Conservation (phyloP, 2,797 vertebrate species). For the Melanotaenia trifasciata region DNA sequence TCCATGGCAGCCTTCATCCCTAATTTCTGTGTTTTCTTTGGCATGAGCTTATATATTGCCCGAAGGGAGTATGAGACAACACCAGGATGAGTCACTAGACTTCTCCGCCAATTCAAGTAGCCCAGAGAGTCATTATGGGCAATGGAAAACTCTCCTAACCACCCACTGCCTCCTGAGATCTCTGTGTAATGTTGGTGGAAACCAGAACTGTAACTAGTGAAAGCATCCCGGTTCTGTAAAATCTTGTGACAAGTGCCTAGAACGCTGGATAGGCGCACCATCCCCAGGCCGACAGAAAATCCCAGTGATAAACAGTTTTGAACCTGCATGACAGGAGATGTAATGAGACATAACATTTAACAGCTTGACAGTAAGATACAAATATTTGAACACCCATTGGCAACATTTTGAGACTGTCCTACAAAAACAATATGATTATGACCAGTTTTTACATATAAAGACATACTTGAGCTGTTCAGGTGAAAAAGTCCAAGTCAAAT, state of each 20-base stretch:
- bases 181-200: constrained; percentile 46
- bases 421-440: not conserved
- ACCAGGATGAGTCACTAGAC: constrained; percentile 44
- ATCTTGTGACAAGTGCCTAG: constrained; percentile 7
- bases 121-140: not conserved
- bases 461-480: no score
- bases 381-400: not conserved
- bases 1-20: constrained; percentile 33
- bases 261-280: accelerated
- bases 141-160: constrained; percentile 48
- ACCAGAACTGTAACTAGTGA: not conserved
- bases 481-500: no score
- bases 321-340: constrained; percentile 26
- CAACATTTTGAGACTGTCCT: not conserved
- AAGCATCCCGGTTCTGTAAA: constrained; percentile 13
- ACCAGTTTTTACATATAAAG: no score
- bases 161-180: constrained; percentile 46
- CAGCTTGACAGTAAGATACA: not conserved
- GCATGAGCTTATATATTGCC: constrained; percentile 39
- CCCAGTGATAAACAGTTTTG: constrained; percentile 37
- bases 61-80: constrained; percentile 36
- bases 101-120: constrained; percentile 35
- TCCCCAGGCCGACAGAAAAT: constrained; percentile 19
- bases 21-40: accelerated
- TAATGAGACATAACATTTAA: not conserved